Evolutionary conservation across 2,113 vertebrate species (phyloP), one percentile per base, ranked within the genome.

Genomic region (Bambusicola thoracicus): DNA sequence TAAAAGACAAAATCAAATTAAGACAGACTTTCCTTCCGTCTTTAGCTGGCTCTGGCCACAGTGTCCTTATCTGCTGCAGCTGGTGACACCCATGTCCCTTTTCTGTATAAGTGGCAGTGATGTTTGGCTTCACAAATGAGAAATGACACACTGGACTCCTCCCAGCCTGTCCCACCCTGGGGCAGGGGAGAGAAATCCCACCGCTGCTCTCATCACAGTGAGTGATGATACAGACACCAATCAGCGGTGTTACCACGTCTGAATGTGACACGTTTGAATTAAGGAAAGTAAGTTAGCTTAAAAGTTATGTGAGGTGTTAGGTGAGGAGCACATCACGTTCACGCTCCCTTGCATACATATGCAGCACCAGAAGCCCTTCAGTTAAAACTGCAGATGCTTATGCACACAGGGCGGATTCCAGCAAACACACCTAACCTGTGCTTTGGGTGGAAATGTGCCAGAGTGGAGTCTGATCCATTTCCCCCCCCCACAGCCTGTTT

Each of bases 41-140:
- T 88, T 29, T 38, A 24, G 41, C 17, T 75, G 66, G 22, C 74
- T 79, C 36, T 82, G 66, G 40, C 80, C 13, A 3, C 13, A 24
- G 15, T 36, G n/a, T 65, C 32, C 14, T 81, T 27, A 16, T 76
- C 58, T 83, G n/a, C 87, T 69, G 67, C 70, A 51, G 13, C 67
- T 34, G 51, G n/a, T 91, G 81, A 69, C 55, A 76, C 36, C 36
- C 6, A 0, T 65, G 43, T 70, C 51, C 55, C 74, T 92, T 61
- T 66, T 53, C 36, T 78, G 0, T n/a, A 8, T 40, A 58, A 68
- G 67, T 5, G 22, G 48, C 55, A 82, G 62, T 81, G 62, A 58
- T 75, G 61, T 85, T 56, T 76, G 61, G 19, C 78, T 93, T 76
- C 36, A 72, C 62, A 92, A 79, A 92, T 91, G 36, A 40, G 51